Conservation (phyloP, 2,797 vertebrate genomes). For the Peromyscus eremicus region DNA sequence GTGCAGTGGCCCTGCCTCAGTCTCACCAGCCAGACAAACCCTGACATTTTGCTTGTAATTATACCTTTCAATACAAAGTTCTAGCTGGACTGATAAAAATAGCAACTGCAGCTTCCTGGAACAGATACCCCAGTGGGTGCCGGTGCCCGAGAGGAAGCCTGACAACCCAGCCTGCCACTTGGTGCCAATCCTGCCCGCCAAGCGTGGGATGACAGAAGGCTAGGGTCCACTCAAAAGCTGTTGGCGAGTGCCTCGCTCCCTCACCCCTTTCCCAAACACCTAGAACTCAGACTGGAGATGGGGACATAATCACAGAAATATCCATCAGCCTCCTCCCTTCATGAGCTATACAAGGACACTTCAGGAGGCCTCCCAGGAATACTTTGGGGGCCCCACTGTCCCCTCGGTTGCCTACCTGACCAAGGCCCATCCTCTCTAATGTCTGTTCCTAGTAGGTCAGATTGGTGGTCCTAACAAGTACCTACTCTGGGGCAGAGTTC, state of each 20-base stretch:
- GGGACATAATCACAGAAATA: background rate
- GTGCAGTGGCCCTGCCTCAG: background rate
- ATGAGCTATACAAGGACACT: background rate
- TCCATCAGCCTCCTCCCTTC: background rate
- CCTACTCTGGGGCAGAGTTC: background rate
- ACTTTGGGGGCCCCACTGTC: background rate
- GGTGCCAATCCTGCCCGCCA: background rate
- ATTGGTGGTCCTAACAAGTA: background rate
- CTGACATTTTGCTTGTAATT: slow-evolving; percentile 77
- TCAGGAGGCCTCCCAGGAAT: background rate
- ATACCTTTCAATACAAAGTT: slow-evolving; percentile 74
- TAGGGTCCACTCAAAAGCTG: background rate
- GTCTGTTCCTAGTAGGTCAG: background rate
- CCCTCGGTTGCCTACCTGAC: background rate
- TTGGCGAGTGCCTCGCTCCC: background rate
- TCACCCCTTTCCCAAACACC: background rate
- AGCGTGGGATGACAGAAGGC: background rate
- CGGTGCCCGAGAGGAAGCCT: slow-evolving; percentile 6
- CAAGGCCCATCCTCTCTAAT: background rate
- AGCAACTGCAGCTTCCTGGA: slow-evolving; percentile 69
- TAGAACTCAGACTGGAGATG: background rate
- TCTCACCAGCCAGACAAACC: slow-evolving; percentile 51
- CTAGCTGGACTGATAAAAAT: slow-evolving; percentile 80
- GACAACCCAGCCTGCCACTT: background rate
- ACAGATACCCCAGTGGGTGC: background rate